phyloP scores from a whole-genome alignment of 1,140 invertebrate species.

The Aphidius gifuensis region DNA sequence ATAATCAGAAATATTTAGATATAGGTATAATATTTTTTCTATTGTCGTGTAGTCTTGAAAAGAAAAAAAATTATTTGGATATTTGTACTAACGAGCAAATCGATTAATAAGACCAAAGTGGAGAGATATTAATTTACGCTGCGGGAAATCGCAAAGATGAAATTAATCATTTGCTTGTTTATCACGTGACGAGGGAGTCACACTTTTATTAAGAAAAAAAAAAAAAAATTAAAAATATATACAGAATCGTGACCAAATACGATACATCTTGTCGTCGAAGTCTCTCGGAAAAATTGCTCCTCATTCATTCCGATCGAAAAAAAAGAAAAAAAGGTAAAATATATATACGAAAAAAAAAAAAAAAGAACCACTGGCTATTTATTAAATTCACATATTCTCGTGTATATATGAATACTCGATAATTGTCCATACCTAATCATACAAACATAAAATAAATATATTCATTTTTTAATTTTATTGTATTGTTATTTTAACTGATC shows the following conservation, averaged over 20 bases:
- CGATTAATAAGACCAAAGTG: slow-evolving; percentile 26
- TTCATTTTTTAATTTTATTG: too few relatives aligned
- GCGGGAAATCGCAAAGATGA: slow-evolving; percentile 25
- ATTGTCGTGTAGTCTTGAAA: neutral
- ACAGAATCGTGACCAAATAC: slow-evolving; percentile 23
- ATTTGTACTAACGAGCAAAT: slow-evolving; percentile 27
- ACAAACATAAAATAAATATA: too few relatives aligned
- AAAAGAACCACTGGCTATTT: neutral
- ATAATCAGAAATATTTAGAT: neutral
- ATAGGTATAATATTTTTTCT: neutral
- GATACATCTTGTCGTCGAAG: slow-evolving; percentile 13
- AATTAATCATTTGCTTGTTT: slow-evolving; percentile 26
- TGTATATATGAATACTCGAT: too few relatives aligned
- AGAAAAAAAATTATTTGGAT: neutral
- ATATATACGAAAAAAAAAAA: too few relatives aligned
- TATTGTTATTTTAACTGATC: neutral
- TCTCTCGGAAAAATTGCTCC: too few relatives aligned
- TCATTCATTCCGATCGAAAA: neutral
- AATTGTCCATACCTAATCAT: too few relatives aligned
- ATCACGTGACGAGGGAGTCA: neutral
- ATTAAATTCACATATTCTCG: too few relatives aligned
- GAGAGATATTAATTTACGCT: slow-evolving; percentile 27
- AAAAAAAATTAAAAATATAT: neutral
- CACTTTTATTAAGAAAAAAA: neutral
- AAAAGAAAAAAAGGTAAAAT: too few relatives aligned